Conservation (phyloP, 2,888 invertebrate species). For the Liodrosophila aerea region DNA sequence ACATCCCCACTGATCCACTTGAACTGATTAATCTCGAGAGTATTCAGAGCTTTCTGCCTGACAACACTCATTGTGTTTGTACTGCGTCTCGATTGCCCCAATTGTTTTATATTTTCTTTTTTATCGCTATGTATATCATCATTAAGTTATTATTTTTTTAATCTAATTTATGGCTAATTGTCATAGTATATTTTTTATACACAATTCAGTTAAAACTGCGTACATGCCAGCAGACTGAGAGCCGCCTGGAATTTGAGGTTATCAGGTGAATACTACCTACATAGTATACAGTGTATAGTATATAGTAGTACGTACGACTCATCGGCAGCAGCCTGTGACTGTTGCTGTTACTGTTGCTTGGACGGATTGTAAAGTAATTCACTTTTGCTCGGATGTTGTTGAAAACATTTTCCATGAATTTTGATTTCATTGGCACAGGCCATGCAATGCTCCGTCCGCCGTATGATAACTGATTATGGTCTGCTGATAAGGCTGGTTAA, state of each 20-base stretch:
- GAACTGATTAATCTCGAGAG: no score
- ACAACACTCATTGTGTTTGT: neutral
- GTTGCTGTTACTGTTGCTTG: no score
- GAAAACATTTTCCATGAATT: conserved; percentile 53
- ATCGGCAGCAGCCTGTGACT: conserved; percentile 21
- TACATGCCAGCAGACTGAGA: conserved; percentile 21
- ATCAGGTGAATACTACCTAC: conserved; percentile 27
- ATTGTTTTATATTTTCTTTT: conserved; percentile 5
- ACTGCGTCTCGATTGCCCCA: conserved; percentile 1
- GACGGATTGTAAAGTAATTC: conserved; percentile 44
- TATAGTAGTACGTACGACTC: no score
- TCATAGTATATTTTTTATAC: conserved; percentile 17
- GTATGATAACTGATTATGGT: conserved; percentile 14
- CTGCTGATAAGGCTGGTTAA: conserved; percentile 22
- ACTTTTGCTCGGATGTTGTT: conserved; percentile 19
- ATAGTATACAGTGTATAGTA: no score
- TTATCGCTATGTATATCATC: conserved; percentile 9
- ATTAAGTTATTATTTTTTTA: conserved; percentile 25
- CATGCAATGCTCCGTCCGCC: neutral
- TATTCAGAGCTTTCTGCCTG: no score
- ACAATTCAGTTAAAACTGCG: conserved; percentile 24
- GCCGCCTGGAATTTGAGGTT: conserved; percentile 23
- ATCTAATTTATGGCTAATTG: conserved; percentile 26
- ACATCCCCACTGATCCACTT: no score
- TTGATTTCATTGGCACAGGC: conserved; percentile 1